phyloP scores from a whole-genome alignment of 2,888 invertebrate species.

The Strigamia crassipes region DNA sequence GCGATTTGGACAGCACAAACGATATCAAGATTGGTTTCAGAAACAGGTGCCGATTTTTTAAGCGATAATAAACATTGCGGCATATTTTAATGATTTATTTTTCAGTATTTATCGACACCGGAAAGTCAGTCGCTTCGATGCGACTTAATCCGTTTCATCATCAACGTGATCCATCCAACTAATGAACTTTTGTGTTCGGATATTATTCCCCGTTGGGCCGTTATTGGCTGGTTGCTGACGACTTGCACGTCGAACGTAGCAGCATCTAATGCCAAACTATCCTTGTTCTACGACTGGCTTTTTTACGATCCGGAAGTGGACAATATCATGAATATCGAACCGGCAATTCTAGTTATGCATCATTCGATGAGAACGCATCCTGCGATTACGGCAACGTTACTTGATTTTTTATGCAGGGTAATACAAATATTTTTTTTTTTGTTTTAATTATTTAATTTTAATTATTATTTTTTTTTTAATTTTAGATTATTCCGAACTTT shows the following conservation, averaged over 20 bases:
- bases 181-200: conserved; percentile 92
- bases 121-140: conserved; percentile 89
- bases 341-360: conserved; percentile 90
- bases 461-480: conserved; percentile 55
- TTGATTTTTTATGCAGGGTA: conserved; percentile 85
- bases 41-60: conserved; percentile 63
- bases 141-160: conserved; percentile 91
- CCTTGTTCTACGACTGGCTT: conserved; percentile 91
- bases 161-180: conserved; percentile 90
- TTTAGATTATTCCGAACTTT: conserved; percentile 82
- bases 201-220: conserved; percentile 92
- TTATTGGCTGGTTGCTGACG: conserved; percentile 90
- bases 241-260: conserved; percentile 88
- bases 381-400: conserved; percentile 82
- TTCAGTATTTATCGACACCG: conserved; percentile 83
- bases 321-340: conserved; percentile 96
- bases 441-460: background rate
- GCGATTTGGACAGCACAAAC: conserved; percentile 85
- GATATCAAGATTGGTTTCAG: conserved; percentile 95
- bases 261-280: conserved; percentile 86
- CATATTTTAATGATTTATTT: no score
- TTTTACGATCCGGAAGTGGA: conserved; percentile 88
- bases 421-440: background rate
- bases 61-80: background rate
- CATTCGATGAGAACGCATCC: conserved; percentile 91